These are phyloP conservation scores for Acrocephalus kingi DNA, from an alignment of 2,113 vertebrate species.

Conservation along the genomic window DNA sequence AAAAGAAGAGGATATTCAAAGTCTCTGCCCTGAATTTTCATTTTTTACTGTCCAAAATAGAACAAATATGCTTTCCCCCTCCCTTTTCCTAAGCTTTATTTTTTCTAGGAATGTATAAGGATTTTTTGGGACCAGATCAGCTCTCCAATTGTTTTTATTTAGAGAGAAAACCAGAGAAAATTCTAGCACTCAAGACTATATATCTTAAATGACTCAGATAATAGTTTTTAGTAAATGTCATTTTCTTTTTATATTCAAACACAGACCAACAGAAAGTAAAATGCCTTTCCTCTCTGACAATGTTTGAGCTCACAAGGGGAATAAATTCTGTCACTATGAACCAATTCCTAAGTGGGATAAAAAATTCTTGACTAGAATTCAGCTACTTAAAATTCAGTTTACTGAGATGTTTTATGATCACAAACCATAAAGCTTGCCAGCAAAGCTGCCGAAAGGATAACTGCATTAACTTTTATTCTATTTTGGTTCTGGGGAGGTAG, in stretches of 20 bases:
- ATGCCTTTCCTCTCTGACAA: slow-evolving; percentile 40
- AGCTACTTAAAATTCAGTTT: slow-evolving; percentile 65
- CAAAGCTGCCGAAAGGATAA: background rate
- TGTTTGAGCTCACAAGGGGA: slow-evolving; percentile 44
- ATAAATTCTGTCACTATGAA: slow-evolving; percentile 56
- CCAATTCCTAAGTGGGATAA: slow-evolving; percentile 49
- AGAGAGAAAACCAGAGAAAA: slow-evolving; percentile 52
- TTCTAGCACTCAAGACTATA: background rate
- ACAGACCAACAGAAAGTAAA: slow-evolving; percentile 38
- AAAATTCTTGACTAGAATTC: slow-evolving; percentile 56
- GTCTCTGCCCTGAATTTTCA: background rate
- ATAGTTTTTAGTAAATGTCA: slow-evolving; percentile 53
- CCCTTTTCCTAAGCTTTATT: background rate
- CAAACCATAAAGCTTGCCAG: slow-evolving; percentile 46
- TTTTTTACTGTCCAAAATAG: background rate
- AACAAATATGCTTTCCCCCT: background rate
- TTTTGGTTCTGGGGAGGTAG: background rate
- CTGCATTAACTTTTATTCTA: slow-evolving; percentile 33
- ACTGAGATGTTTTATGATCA: slow-evolving; percentile 48
- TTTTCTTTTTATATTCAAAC: slow-evolving; percentile 61
- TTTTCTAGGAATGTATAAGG: background rate
- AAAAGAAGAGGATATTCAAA: background rate
- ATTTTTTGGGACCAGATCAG: background rate
- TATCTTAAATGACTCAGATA: slow-evolving; percentile 58
- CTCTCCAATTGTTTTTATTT: slow-evolving; percentile 49